Evolutionary conservation across 1,140 invertebrate species (phyloP).

Genomic region (Physella acuta): DNA sequence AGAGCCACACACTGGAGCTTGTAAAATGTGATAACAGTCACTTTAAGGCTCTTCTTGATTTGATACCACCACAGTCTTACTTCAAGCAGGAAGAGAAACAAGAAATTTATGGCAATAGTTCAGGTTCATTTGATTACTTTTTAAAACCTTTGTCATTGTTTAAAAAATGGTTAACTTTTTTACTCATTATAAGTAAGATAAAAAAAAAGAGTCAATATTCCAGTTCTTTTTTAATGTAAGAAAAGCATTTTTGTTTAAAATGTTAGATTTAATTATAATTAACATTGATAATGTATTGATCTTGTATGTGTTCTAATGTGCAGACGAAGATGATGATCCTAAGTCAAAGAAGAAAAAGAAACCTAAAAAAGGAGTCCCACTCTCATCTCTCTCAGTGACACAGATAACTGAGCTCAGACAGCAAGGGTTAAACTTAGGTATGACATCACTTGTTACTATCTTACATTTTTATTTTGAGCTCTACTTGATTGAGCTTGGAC

Average conservation of each 20-base stretch:
- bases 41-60: constrained; percentile 30
- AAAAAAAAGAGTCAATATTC: too few relatives aligned
- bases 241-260: too few relatives aligned
- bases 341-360: constrained; percentile 28
- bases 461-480: too few relatives aligned
- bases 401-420: constrained; percentile 38
- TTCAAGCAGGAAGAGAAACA: constrained; percentile 23
- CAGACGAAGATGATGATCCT: constrained; percentile 35
- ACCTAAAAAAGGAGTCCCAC: constrained; percentile 16
- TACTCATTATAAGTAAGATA: too few relatives aligned
- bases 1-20: too few relatives aligned
- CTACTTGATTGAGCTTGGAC: too few relatives aligned
- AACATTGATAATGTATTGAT: too few relatives aligned
- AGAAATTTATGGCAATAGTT: constrained; percentile 12
- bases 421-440: constrained; percentile 42
- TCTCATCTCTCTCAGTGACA: constrained; percentile 32
- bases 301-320: too few relatives aligned
- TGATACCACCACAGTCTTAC: constrained; percentile 27
- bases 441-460: constrained; percentile 6
- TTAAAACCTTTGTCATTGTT: too few relatives aligned
- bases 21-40: constrained; percentile 33
- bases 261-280: too few relatives aligned
- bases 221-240: too few relatives aligned
- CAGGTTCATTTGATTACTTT: constrained; percentile 30
- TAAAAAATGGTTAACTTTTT: too few relatives aligned